Base-by-base conservation (phyloP, 2,113 vertebrate species). In the Tautogolabrus adspersus region DNA sequence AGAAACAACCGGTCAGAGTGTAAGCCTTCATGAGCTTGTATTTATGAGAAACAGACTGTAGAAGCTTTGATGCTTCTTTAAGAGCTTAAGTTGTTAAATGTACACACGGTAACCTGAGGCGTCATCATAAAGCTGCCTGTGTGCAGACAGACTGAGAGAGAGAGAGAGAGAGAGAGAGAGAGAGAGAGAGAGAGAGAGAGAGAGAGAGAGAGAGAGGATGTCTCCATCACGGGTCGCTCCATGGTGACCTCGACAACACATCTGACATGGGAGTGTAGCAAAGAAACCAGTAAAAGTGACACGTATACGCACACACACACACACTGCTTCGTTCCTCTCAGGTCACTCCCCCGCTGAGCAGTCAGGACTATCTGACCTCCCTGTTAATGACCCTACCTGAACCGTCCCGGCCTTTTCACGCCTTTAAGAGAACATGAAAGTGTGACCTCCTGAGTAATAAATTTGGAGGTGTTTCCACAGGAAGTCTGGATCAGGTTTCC, bases 361-460 rank as follows among this genome's bases (percentile, higher is more conserved):
- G 62, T 49, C 18, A 83, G 72, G 63, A 69, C 64, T 83, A 82
- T 84, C 52, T 58, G 59, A 8, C 6, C 38, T 34, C 47, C 60
- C 42, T 7, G 18, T 42, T 42, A 10, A 46, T 67, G 62, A 12
- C 56, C 83, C 30, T 5, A 2, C 7, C 62, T 85, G 88, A 85
- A 84, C 88, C 66, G 34, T 1, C 10, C 63, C 44, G 81, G 46
- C 82, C 75, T 83, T 86, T 92, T 89, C 86, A 85, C 83, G 76
- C 87, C 74, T 87, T 65, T 26, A 71, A 7, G 15, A 58, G 69
- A 73, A 92, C 92, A 91, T 93, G 86, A 94, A 94, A 93, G 91
- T 72, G 5, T 13, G 26, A 40, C 22, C 37, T 79, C 63, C 51
- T 7, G 54, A 19, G 64, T 78, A 77, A 75, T 92, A 86, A 91